Percentiles rank a stretch among this genome's conserved stretches.
Evolutionary conservation across 1,140 invertebrate genomes (phyloP).

Genomic region (Cyrtorhinus lividipennis): DNA sequence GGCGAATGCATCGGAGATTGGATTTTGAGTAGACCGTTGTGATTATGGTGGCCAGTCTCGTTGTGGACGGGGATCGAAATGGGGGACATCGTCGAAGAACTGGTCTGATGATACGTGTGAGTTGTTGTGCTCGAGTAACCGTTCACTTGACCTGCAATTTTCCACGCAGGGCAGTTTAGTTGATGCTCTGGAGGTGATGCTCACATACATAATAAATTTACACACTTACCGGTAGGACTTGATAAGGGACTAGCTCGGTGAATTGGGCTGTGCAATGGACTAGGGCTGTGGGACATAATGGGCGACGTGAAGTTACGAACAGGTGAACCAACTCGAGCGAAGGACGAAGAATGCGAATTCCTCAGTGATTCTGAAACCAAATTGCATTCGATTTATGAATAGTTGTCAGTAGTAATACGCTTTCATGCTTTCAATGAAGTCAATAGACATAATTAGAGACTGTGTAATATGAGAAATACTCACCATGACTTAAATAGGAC

Average conservation of each 20-base stretch:
- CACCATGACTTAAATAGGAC: neutral
- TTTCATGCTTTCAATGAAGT: too few species aligned
- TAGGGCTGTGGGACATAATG: slow-evolving; percentile 21
- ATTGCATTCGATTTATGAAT: too few species aligned
- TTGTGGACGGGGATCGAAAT: slow-evolving; percentile 19
- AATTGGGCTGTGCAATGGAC: slow-evolving; percentile 22
- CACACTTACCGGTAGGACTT: slow-evolving; percentile 9
- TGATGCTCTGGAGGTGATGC: too few species aligned
- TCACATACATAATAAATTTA: neutral
- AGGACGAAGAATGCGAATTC: slow-evolving; percentile 15
- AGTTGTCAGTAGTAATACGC: too few species aligned
- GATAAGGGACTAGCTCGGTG: slow-evolving; percentile 17
- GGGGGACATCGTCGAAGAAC: slow-evolving; percentile 11
- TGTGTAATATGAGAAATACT: too few species aligned
- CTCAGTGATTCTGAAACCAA: slow-evolving; percentile 13
- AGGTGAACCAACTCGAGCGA: slow-evolving; percentile 18
- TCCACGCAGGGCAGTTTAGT: neutral
- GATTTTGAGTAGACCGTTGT: slow-evolving; percentile 19
- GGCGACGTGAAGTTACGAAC: slow-evolving; percentile 22
- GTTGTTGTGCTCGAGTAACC: slow-evolving; percentile 12
- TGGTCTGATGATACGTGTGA: slow-evolving; percentile 1
- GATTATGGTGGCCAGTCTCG: neutral
- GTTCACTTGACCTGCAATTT: slow-evolving; percentile 17
- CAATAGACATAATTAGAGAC: too few species aligned
- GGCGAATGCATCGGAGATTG: slow-evolving; percentile 21